These are phyloP conservation scores for Leptopilina syphax DNA, from an alignment of 2,888 invertebrate genomes.

Conservation along the genomic window DNA sequence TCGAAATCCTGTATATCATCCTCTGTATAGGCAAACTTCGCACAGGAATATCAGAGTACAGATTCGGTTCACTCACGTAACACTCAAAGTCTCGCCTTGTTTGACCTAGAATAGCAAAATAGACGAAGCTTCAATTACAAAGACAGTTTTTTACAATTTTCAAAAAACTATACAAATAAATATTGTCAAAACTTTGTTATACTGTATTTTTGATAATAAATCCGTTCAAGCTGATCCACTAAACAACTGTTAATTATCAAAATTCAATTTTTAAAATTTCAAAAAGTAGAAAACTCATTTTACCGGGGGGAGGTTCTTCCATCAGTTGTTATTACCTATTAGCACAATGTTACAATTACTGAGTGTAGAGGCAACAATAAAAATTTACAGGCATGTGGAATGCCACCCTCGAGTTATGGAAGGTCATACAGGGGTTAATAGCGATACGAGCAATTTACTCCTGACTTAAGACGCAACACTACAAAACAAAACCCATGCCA, in stretches of 20 bases:
- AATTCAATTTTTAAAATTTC: too few species aligned
- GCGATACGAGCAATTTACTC: conserved; percentile 38
- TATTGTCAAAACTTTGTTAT: too few species aligned
- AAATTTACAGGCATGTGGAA: conserved; percentile 35
- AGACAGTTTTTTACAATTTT: too few species aligned
- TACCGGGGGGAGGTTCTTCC: not conserved
- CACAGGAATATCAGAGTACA: conserved; percentile 10
- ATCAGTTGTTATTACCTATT: conserved; percentile 12
- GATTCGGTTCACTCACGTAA: not conserved
- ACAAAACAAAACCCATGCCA: not conserved
- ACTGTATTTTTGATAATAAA: too few species aligned
- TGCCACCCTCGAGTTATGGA: conserved; percentile 33
- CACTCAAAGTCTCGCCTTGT: not conserved
- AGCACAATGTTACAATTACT: conserved; percentile 33
- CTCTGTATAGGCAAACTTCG: conserved; percentile 3
- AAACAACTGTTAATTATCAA: too few species aligned
- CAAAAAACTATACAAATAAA: too few species aligned
- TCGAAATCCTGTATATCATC: not conserved
- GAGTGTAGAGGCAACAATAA: conserved; percentile 28
- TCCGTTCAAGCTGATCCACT: too few species aligned
- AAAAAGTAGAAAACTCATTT: too few species aligned
- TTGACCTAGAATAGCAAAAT: not conserved
- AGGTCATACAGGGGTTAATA: conserved; percentile 37
- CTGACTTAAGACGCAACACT: conserved; percentile 4
- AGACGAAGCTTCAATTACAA: not conserved